Evolutionary conservation across 2,888 invertebrate species (phyloP).

Genomic region (Harpalus rufipes): DNA sequence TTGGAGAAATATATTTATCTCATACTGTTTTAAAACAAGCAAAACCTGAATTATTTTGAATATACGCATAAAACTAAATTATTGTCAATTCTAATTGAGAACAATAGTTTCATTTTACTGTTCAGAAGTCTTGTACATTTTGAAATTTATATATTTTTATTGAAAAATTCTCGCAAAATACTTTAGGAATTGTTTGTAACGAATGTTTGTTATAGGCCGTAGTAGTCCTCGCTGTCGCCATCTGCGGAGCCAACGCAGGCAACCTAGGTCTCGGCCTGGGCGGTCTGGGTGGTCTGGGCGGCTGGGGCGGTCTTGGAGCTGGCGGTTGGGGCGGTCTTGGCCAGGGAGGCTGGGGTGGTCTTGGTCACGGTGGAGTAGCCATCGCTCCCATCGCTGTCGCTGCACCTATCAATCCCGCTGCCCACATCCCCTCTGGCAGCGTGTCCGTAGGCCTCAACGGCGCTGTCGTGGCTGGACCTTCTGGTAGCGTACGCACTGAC

Average conservation of each 20-base stretch:
- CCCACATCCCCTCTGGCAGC: conserved; percentile 61
- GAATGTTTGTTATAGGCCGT: conserved; percentile 20
- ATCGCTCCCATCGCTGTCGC: conserved; percentile 41
- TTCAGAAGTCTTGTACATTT: too few species aligned
- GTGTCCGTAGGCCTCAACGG: conserved; percentile 60
- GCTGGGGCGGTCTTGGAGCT: conserved; percentile 20
- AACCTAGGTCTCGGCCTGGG: conserved; percentile 30
- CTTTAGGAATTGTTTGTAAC: too few species aligned
- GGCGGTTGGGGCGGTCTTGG: conserved; percentile 23
- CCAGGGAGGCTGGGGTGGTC: conserved; percentile 50
- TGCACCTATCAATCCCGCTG: conserved; percentile 51
- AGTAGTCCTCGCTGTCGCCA: conserved; percentile 27
- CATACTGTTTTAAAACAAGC: too few species aligned
- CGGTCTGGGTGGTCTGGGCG: too few species aligned
- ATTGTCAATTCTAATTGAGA: too few species aligned
- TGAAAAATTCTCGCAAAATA: too few species aligned
- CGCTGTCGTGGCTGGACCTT: conserved; percentile 68
- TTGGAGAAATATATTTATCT: too few species aligned
- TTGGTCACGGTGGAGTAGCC: conserved; percentile 43
- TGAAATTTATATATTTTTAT: too few species aligned
- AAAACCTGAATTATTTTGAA: too few species aligned
- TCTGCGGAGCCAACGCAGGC: conserved; percentile 39
- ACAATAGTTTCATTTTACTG: too few species aligned
- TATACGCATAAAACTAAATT: too few species aligned
- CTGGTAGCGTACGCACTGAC: conserved; percentile 67